Base-by-base conservation (phyloP, 2,797 vertebrate genomes). In the Mionectes olivaceus region DNA sequence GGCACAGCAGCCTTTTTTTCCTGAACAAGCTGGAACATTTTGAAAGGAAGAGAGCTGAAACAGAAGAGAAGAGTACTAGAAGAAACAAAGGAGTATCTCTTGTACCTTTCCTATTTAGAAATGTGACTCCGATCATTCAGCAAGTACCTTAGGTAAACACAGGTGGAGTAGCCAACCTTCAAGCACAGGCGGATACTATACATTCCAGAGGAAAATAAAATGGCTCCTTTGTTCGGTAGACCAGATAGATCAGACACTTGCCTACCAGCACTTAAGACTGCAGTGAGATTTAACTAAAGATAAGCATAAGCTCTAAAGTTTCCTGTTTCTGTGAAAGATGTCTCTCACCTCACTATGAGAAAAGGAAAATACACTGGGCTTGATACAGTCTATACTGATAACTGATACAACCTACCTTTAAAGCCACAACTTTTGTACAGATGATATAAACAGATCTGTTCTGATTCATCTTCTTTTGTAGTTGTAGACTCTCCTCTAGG, bases 401-500 rank as follows among this genome's bases (percentile, higher is more conserved):
- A 30, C 35, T 53, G 15, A 90, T 24, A 71, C 17, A 49, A 96
- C 98, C 94, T 90, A 99, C 99, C 98, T 96, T 98, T 98, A 95
- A 99, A 99, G 76, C 80, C 97, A 95, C 99, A 99, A 59, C 96
- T 98, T 95, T 96, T 98, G 70, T 98, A 96, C 50, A 99, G 96
- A 89, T 98, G 97, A 96, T 99, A 98, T 39, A 99, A 98, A 94
- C 99, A 99, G 90, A 99, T 99, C 93, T 97, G 87, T 37, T 98
- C 97, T 44, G 59, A 89, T 49, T 98, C 98, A 59, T 93, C 92
- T 37, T 63, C 92, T 15, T 68, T 61, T 49, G 79, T 18, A 28
- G 65, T 27, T 64, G 83, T 50, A 55, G 94, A 73, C 18, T 61
- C 55, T 65, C 5, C 57, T 43, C 78, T 61, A 55, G 89, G 89